Base-by-base conservation (phyloP, 2,797 vertebrate genomes). In the Bufotes viridis region DNA sequence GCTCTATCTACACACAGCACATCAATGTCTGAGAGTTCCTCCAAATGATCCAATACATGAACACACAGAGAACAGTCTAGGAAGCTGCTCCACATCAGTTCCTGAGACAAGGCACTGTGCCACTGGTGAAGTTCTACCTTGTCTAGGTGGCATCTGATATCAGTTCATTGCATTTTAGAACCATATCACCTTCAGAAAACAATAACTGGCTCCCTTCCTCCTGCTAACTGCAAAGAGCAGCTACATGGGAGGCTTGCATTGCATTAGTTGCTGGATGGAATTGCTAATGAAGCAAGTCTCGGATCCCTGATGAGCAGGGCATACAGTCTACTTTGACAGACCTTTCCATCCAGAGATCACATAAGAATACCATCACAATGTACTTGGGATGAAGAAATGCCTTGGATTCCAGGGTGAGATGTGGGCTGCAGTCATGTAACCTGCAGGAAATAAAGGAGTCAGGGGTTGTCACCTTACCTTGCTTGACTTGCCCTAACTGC, bases 401-500 rank as follows among this genome's bases (percentile, higher is more conserved):
- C 69, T 83, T 90, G 57, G 79, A 78, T 55, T 79, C 88, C 6
- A 87, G 65, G 85, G 67, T 78, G 53, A 63, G 86, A 60, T 67
- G 87, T 42, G 90, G 34, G 83, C 78, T 89, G 88, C 84, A 89
- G 87, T 58, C 60, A n/a, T 58, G 20, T 18, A 63, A 10, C 57
- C 69, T 78, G 63, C 17, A 15, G 20, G 79, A 60, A 69, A 86
- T 26, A 76, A 82, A 26, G 10, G 82, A 85, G 57, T 75, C 42
- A 29, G 49, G 29, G 57, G 51, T 81, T 81, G 60, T 57, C 74
- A 51, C 92, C 92, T 95, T 93, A 96, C 96, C 94, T 96, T 94
- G 90, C 92, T 91, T 88, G 94, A 91, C 94, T 95, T 92, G 93
- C 94, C 94, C 95, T 94, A 93, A 94, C 92, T 90, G 93, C 91